These are phyloP conservation scores for Chionodraco myersi DNA, from an alignment of 2,113 vertebrate species.

Conservation along the genomic window DNA sequence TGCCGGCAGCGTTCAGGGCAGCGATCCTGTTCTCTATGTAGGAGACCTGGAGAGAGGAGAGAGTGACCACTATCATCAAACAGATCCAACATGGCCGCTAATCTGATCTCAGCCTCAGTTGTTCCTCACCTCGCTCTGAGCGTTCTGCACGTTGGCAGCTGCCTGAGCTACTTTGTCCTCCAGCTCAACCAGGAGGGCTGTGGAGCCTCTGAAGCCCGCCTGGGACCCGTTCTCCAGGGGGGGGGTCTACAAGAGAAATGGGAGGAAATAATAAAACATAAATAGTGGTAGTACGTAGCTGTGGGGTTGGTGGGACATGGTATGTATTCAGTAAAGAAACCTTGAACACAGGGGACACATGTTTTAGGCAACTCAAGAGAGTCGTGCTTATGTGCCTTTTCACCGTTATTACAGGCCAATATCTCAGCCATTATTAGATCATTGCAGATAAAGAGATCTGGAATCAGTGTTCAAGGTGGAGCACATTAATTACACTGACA, in stretches of 20 bases:
- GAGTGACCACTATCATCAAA: not conserved
- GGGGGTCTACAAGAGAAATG: slow-evolving; percentile 30
- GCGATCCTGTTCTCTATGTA: slow-evolving; percentile 92
- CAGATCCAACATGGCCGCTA: not conserved
- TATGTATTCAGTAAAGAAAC: too few species aligned
- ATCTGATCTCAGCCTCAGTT: not conserved
- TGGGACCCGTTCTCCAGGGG: slow-evolving; percentile 58
- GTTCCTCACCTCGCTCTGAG: slow-evolving; percentile 80
- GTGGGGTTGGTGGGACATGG: too few species aligned
- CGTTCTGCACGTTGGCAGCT: slow-evolving; percentile 84
- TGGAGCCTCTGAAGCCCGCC: slow-evolving; percentile 68
- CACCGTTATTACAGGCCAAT: too few species aligned
- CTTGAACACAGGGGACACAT: not conserved
- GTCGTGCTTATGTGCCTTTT: not conserved
- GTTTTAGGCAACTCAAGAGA: not conserved
- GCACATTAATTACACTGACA: too few species aligned
- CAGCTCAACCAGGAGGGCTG: slow-evolving; percentile 86
- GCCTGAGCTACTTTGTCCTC: slow-evolving; percentile 88
- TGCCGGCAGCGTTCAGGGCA: slow-evolving; percentile 87
- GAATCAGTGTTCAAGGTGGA: too few species aligned
- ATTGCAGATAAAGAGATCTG: not conserved
- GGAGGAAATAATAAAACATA: not conserved
- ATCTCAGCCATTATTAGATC: not conserved
- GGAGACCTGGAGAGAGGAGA: slow-evolving; percentile 82
- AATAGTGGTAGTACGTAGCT: not conserved